Conservation (phyloP, 2,888 invertebrate species). For the Danaus chrysippus region DNA sequence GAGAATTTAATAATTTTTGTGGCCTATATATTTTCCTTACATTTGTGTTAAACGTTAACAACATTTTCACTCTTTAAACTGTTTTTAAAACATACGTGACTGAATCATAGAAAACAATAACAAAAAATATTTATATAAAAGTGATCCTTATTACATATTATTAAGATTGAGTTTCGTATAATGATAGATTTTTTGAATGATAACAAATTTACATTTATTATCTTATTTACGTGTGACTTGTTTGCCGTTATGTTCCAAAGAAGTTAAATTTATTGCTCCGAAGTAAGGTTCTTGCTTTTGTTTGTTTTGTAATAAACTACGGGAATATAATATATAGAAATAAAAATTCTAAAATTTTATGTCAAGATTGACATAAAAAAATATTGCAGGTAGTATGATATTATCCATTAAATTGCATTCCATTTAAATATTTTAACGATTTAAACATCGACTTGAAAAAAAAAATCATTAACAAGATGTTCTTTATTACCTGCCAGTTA, state of each 20-base stretch:
- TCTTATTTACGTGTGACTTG: background rate
- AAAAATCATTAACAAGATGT: no score
- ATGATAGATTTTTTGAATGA: background rate
- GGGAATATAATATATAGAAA: no score
- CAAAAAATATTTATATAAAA: background rate
- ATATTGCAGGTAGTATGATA: no score
- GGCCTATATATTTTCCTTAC: constrained; percentile 45
- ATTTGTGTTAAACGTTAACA: constrained; percentile 7
- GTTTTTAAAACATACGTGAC: background rate
- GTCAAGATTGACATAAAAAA: no score
- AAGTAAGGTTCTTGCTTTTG: background rate
- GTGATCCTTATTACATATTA: background rate
- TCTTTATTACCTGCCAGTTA: no score
- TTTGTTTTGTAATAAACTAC: no score
- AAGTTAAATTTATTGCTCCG: background rate
- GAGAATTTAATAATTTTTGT: constrained; percentile 43
- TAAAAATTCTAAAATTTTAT: no score
- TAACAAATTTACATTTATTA: background rate
- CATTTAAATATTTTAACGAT: no score
- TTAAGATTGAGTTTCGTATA: background rate
- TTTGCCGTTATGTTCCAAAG: background rate
- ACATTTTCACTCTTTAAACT: background rate
- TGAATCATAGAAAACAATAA: constrained; percentile 2
- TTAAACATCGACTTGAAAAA: no score
- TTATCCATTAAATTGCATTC: no score